Evolutionary conservation across 1,140 invertebrate species (phyloP).

Genomic region (Ostrea edulis): DNA sequence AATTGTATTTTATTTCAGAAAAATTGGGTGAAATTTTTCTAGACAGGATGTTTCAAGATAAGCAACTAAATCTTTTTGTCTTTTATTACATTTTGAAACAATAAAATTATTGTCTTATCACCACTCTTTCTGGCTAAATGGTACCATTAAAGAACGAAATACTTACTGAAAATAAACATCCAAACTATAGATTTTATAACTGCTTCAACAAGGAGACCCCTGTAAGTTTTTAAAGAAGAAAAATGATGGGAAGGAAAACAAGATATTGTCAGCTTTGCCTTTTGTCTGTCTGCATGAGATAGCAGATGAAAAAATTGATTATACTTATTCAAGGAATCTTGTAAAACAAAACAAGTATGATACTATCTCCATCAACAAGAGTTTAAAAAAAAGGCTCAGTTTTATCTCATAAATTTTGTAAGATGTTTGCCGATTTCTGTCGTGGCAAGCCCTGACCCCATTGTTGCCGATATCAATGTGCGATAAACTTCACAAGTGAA

Average conservation of each 20-base stretch:
- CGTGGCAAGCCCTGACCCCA: slow-evolving; percentile 31
- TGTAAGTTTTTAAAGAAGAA: slow-evolving; percentile 7
- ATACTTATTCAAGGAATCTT: slow-evolving; percentile 35
- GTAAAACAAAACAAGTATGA: slow-evolving; percentile 24
- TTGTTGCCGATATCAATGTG: slow-evolving; percentile 19
- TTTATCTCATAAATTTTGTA: slow-evolving; percentile 25
- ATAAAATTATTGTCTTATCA: slow-evolving; percentile 11
- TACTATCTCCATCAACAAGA: slow-evolving; percentile 19
- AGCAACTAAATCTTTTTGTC: not conserved
- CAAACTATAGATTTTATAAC: slow-evolving; percentile 1
- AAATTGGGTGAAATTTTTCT: not conserved
- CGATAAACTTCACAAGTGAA: slow-evolving; percentile 38
- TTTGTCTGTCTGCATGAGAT: slow-evolving; percentile 36
- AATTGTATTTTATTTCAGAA: not conserved
- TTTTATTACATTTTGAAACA: slow-evolving; percentile 36
- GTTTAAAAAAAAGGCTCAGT: not conserved
- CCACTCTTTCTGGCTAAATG: not conserved
- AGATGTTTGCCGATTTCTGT: slow-evolving; percentile 15
- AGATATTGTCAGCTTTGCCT: slow-evolving; percentile 32
- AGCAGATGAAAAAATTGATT: slow-evolving; percentile 37
- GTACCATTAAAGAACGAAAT: not conserved
- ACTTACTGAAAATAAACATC: slow-evolving; percentile 12
- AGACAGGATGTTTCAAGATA: not conserved
- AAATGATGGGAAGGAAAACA: not conserved
- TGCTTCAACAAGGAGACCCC: not conserved